phyloP scores from a whole-genome alignment of 2,888 invertebrate species.

The Cheilosia variabilis region DNA sequence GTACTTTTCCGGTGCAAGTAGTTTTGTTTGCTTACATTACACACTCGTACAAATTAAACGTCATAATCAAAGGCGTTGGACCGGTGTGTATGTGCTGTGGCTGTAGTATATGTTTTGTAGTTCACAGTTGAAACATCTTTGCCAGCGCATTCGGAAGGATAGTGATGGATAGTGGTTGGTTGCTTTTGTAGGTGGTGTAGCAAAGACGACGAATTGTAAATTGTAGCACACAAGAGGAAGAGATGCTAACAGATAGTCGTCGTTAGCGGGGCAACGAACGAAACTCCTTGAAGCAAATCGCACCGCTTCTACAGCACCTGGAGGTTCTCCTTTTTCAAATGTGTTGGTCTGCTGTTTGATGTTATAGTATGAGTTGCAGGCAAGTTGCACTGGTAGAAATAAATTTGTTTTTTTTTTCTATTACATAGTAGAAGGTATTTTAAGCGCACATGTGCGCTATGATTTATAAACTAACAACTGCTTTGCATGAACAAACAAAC shows the following conservation, averaged over 20 bases:
- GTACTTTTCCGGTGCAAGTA: too few species aligned
- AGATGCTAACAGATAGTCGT: constrained; percentile 21
- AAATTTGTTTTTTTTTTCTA: too few species aligned
- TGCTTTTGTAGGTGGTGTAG: neutral
- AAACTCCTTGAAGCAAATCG: constrained; percentile 24
- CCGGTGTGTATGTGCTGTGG: constrained; percentile 15
- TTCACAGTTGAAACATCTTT: constrained; percentile 27
- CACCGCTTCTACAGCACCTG: constrained; percentile 1
- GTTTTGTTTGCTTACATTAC: neutral
- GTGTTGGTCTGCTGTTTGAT: constrained; percentile 16
- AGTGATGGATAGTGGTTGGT: constrained; percentile 17
- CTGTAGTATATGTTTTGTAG: neutral
- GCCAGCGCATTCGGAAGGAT: constrained; percentile 11
- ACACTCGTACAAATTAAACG: constrained; percentile 9
- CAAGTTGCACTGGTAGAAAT: too few species aligned
- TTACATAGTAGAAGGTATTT: too few species aligned
- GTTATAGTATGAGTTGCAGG: constrained; percentile 11
- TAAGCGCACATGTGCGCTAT: too few species aligned
- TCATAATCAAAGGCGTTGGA: constrained; percentile 42
- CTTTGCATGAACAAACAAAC: too few species aligned
- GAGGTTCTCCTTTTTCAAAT: constrained; percentile 3
- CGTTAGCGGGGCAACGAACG: constrained; percentile 10
- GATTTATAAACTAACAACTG: too few species aligned
- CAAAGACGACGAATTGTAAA: constrained; percentile 1
- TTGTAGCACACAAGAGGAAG: neutral